phyloP scores from a whole-genome alignment of 1,140 invertebrate genomes.

The Sarcophaga bullata region DNA sequence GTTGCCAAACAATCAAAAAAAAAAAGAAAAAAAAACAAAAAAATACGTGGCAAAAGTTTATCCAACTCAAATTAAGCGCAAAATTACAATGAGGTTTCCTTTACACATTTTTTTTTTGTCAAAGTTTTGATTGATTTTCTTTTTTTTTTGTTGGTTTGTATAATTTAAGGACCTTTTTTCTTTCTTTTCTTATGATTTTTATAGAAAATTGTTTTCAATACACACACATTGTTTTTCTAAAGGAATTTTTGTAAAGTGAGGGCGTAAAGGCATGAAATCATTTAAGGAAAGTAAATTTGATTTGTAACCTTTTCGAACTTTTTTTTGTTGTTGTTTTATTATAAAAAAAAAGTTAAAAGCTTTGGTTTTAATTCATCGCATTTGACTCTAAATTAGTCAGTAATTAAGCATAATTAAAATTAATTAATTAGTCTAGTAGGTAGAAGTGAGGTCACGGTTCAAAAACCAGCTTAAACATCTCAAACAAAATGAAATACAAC shows the following conservation, averaged over 20 bases:
- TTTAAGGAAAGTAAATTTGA: not conserved
- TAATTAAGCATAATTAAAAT: too few relatives aligned
- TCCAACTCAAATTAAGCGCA: conserved; percentile 15
- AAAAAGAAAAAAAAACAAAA: too few relatives aligned
- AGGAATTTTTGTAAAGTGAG: not conserved
- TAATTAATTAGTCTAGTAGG: too few relatives aligned
- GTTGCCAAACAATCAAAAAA: not conserved
- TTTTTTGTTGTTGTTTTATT: too few relatives aligned
- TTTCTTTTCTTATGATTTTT: not conserved
- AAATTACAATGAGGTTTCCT: not conserved
- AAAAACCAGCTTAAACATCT: too few relatives aligned
- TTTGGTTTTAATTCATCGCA: too few relatives aligned
- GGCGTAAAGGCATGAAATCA: not conserved
- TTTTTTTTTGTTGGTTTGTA: not conserved
- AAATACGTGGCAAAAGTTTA: not conserved
- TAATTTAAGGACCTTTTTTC: too few relatives aligned
- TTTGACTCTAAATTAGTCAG: too few relatives aligned
- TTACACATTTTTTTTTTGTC: too few relatives aligned
- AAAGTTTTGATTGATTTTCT: not conserved
- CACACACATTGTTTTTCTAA: not conserved
- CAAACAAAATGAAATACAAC: too few relatives aligned
- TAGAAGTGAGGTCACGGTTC: too few relatives aligned
- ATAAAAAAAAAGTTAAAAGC: too few relatives aligned
- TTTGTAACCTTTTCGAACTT: not conserved
- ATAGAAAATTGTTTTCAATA: not conserved